A percentile compares a stretch with the other conserved stretches of the same genome.
Conservation (phyloP, 2,797 vertebrate species). For the Xenentodon cancila region DNA sequence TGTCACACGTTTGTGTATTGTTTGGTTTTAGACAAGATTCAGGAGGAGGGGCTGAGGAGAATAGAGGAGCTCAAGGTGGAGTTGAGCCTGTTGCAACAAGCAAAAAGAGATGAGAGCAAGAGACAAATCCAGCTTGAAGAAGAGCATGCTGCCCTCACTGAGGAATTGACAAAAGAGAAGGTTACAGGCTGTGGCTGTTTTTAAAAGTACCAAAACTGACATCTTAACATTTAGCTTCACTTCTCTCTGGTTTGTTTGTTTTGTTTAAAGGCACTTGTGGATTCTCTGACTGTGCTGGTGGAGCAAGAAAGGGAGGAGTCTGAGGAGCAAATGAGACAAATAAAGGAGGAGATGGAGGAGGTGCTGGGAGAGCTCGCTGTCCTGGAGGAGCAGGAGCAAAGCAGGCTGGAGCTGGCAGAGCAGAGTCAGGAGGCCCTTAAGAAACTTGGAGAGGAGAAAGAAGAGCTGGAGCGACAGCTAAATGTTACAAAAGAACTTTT, state of each 20-base stretch:
- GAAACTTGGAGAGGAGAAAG: slow-evolving; percentile 78
- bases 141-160: slow-evolving; percentile 66
- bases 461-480: slow-evolving; percentile 75
- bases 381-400: slow-evolving; percentile 84
- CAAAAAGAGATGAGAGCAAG: slow-evolving; percentile 67
- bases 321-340: slow-evolving; percentile 80
- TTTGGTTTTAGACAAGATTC: slow-evolving; percentile 74
- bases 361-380: slow-evolving; percentile 86
- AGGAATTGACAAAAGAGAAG: slow-evolving; percentile 86
- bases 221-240: neutral
- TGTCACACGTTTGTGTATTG: neutral
- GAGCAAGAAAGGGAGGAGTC: slow-evolving; percentile 83
- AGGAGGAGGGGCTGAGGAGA: slow-evolving; percentile 76
- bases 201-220: too few species aligned
- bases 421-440: slow-evolving; percentile 73
- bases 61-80: slow-evolving; percentile 81
- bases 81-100: slow-evolving; percentile 79
- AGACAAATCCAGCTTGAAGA: slow-evolving; percentile 78
- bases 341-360: slow-evolving; percentile 86
- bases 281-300: slow-evolving; percentile 79
- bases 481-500: slow-evolving; percentile 68
- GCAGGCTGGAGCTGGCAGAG: slow-evolving; percentile 71
- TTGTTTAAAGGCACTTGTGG: slow-evolving; percentile 80
- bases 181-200: slow-evolving; percentile 63
- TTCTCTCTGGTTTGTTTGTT: neutral